Conservation (phyloP, 2,113 vertebrate species). For the Passer montanus region DNA sequence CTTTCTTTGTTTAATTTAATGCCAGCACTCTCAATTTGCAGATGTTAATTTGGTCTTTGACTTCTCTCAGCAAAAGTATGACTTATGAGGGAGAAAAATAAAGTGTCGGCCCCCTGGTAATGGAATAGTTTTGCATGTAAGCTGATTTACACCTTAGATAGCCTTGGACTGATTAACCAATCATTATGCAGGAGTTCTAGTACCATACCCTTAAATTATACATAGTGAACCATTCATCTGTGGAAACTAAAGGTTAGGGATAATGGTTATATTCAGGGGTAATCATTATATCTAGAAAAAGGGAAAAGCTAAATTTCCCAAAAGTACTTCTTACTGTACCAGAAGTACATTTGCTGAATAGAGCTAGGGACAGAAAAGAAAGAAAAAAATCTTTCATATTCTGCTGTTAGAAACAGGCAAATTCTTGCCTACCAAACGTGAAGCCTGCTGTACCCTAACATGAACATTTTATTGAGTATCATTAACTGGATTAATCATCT, state of each 20-base stretch:
- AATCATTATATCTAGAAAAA: not conserved
- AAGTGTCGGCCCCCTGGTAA: not conserved
- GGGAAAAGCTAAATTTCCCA: not conserved
- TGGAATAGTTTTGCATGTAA: not conserved
- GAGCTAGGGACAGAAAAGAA: not conserved
- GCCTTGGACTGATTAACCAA: not conserved
- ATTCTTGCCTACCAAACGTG: not conserved
- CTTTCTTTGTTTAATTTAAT: not conserved
- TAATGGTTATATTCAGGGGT: not conserved
- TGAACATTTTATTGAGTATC: not conserved
- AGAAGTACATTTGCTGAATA: not conserved
- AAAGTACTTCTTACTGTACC: not conserved
- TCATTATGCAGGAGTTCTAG: not conserved
- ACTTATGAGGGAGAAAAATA: not conserved
- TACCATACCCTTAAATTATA: not conserved
- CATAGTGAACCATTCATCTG: not conserved
- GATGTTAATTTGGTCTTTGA: conserved; percentile 6
- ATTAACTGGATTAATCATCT: not conserved
- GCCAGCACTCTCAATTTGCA: not conserved
- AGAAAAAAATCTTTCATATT: not conserved
- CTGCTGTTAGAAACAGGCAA: not conserved
- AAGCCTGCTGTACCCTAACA: not conserved
- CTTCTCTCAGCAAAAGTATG: not conserved
- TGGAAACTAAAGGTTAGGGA: not conserved
- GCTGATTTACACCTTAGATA: not conserved